Percentiles rank a stretch among this genome's conserved stretches.
Conservation (phyloP, 2,113 vertebrate genomes). For the Amphiprion ocellaris region DNA sequence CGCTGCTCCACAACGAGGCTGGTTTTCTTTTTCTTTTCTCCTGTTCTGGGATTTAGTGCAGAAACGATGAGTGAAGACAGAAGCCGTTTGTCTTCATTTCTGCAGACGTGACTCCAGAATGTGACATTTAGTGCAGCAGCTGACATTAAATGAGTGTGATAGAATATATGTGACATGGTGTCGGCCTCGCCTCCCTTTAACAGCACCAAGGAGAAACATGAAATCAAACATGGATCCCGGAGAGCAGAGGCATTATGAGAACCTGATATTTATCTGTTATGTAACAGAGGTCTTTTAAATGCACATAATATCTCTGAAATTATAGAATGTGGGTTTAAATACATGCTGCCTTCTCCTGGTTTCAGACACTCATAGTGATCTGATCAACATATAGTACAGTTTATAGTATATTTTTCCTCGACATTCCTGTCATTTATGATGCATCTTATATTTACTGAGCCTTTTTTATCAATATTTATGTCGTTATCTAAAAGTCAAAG, state of each 20-base stretch:
- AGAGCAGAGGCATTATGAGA: not conserved
- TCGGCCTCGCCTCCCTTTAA: not conserved
- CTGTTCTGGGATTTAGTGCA: not conserved
- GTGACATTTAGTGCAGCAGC: slow-evolving; percentile 1
- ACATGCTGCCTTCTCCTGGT: too few species aligned
- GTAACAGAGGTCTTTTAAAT: not conserved
- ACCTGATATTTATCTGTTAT: not conserved
- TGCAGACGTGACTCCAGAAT: not conserved
- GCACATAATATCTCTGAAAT: not conserved
- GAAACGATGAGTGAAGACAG: not conserved
- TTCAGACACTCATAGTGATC: not conserved
- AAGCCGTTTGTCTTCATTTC: slow-evolving; percentile 10
- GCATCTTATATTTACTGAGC: too few species aligned
- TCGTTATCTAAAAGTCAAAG: too few species aligned
- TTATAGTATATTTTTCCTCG: too few species aligned
- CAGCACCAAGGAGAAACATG: not conserved
- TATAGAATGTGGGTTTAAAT: too few species aligned
- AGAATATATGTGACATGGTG: not conserved
- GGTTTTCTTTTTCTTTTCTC: not conserved
- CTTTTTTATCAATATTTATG: too few species aligned
- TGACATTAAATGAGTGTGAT: not conserved
- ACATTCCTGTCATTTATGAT: too few species aligned
- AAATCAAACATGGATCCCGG: not conserved
- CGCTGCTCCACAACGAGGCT: not conserved
- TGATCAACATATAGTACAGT: too few species aligned